Evolutionary conservation across 2,797 vertebrate species (phyloP).

Genomic region (Sandelia bainsii): DNA sequence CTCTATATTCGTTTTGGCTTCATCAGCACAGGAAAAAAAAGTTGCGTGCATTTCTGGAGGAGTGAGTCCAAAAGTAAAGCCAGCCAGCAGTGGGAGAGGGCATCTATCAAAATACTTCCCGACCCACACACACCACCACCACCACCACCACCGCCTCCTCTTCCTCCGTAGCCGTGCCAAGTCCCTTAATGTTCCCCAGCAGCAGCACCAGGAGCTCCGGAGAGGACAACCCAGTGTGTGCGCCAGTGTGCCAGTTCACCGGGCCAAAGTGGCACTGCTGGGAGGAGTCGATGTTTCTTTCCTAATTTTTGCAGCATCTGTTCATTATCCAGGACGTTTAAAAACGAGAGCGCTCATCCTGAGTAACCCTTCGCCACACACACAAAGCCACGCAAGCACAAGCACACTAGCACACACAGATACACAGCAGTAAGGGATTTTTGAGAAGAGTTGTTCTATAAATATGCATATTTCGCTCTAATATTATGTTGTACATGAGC

Average conservation of each 20-base stretch:
- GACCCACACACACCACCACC: conserved; percentile 18
- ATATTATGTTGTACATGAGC: conserved; percentile 52
- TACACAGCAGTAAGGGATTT: conserved; percentile 24
- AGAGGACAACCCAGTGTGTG: conserved; percentile 78
- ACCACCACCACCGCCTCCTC: conserved; percentile 29
- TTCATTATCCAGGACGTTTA: conserved; percentile 88
- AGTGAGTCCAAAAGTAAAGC: conserved; percentile 52
- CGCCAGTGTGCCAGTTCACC: conserved; percentile 82
- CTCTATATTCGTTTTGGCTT: conserved; percentile 51
- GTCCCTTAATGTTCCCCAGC: conserved; percentile 86
- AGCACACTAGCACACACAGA: conserved; percentile 19
- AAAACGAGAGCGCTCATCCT: conserved; percentile 79
- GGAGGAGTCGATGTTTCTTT: conserved; percentile 90
- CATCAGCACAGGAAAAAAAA: conserved; percentile 60
- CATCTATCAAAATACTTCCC: conserved; percentile 80
- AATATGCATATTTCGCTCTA: conserved; percentile 61
- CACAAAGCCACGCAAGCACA: conserved; percentile 33
- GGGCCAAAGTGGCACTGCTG: conserved; percentile 85
- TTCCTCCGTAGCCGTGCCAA: conserved; percentile 75
- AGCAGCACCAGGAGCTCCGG: conserved; percentile 82
- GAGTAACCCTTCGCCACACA: conserved; percentile 57
- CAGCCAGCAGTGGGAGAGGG: conserved; percentile 66
- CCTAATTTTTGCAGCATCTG: conserved; percentile 91
- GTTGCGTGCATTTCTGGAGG: conserved; percentile 40
- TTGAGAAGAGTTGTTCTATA: conserved; percentile 45